Evolutionary conservation across 2,113 vertebrate species (phyloP).

Genomic region (Stigmatopora nigra): DNA sequence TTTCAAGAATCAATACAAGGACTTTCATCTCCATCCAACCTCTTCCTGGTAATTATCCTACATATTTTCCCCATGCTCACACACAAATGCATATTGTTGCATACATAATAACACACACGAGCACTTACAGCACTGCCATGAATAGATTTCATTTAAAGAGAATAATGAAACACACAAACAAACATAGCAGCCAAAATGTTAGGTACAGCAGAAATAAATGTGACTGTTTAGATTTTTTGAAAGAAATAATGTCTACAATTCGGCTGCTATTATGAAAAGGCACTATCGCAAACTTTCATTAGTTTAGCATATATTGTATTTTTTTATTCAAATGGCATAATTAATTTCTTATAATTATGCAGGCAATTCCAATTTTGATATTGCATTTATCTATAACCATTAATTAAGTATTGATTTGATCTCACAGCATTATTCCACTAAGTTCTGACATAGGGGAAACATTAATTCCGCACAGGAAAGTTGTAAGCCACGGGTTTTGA

Average conservation of each 20-base stretch:
- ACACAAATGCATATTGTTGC: constrained; percentile 55
- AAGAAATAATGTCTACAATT: not conserved
- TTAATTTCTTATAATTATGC: no score
- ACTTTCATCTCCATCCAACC: constrained; percentile 72
- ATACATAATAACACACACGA: constrained; percentile 34
- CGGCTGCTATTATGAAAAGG: not conserved
- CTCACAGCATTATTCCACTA: no score
- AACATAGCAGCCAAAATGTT: not conserved
- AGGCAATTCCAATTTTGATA: no score
- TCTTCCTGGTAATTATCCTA: constrained; percentile 76
- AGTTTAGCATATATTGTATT: not conserved
- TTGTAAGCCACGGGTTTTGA: no score
- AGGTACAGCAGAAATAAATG: not conserved
- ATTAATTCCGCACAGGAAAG: no score
- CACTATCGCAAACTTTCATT: not conserved
- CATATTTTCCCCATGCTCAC: constrained; percentile 68
- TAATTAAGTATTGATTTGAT: no score
- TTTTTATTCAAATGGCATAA: not conserved
- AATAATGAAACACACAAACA: not conserved
- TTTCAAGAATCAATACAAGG: constrained; percentile 72
- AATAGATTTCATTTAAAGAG: constrained; percentile 7
- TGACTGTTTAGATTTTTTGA: not conserved
- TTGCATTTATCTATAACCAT: no score
- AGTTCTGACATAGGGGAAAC: no score
- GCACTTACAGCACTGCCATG: constrained; percentile 12